Evolutionary conservation across 1,140 invertebrate genomes (phyloP).

Genomic region (Cryptotermes secundus): DNA sequence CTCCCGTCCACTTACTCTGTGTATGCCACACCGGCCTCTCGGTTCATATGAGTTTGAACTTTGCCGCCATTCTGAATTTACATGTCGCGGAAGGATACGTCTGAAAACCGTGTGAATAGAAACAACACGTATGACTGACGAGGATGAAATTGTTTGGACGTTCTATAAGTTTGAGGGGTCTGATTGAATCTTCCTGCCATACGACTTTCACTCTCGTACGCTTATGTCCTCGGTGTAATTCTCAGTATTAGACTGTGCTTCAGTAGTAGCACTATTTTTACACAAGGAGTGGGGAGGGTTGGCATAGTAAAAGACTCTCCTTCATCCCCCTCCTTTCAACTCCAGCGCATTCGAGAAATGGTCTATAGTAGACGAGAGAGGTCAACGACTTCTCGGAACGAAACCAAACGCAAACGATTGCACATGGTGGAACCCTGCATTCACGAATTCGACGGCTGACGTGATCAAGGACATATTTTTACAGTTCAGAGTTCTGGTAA

Average conservation of each 20-base stretch:
- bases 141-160: not conserved
- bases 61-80: constrained; percentile 19
- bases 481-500: not conserved
- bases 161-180: not conserved
- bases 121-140: not conserved
- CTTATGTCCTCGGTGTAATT: not conserved
- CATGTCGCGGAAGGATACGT: constrained; percentile 17
- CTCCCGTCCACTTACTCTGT: not conserved
- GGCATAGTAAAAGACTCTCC: constrained; percentile 9
- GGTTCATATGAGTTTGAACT: constrained; percentile 6
- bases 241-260: not conserved
- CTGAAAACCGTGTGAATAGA: not conserved
- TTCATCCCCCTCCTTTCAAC: not conserved
- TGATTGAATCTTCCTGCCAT: not conserved
- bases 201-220: not conserved
- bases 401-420: constrained; percentile 19
- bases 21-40: not conserved
- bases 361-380: not conserved
- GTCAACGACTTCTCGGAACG: constrained; percentile 13
- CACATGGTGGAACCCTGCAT: constrained; percentile 13
- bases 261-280: constrained; percentile 19
- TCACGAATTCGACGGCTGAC: constrained; percentile 13
- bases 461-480: constrained; percentile 13
- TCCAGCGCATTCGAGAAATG: constrained; percentile 15
- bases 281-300: constrained; percentile 4